Evolutionary conservation across 1,140 invertebrate genomes (phyloP).

Genomic region (honey bee (Apis mellifera)): DNA sequence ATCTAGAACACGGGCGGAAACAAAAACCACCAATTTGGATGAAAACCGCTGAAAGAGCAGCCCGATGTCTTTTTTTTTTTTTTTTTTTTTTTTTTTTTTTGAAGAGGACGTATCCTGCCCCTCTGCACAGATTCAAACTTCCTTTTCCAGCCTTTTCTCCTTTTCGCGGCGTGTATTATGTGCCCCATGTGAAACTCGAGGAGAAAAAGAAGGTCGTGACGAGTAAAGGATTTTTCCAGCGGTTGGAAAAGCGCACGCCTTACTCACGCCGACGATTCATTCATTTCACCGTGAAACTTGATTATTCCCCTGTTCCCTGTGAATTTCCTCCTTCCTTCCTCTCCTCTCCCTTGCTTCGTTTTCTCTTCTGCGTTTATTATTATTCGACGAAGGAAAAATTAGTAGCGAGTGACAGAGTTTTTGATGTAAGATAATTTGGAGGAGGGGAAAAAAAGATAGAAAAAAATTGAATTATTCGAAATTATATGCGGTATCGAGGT

Average conservation of each 20-base stretch:
- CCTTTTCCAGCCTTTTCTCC: neutral
- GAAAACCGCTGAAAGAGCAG: conserved; percentile 55
- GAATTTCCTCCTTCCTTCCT: neutral
- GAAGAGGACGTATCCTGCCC: conserved; percentile 43
- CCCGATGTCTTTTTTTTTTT: neutral
- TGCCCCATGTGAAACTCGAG: neutral
- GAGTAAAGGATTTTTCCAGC: neutral
- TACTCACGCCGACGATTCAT: conserved; percentile 1
- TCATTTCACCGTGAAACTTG: neutral
- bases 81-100: conserved; percentile 19
- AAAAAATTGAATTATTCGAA: too few species aligned
- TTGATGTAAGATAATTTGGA: too few species aligned
- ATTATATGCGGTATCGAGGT: too few species aligned
- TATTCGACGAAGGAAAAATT: too few species aligned
- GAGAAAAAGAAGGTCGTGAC: neutral
- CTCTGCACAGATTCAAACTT: neutral
- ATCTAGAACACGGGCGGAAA: conserved; percentile 52
- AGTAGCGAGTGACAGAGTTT: too few species aligned
- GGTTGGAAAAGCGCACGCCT: neutral
- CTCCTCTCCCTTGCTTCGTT: too few species aligned
- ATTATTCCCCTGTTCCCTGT: neutral
- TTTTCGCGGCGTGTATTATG: conserved; percentile 12
- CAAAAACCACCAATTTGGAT: conserved; percentile 64
- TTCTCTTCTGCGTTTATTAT: neutral
- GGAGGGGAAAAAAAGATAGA: too few species aligned